Evolutionary conservation across 2,113 vertebrate genomes (phyloP).

Genomic region (Heliornis fulica): DNA sequence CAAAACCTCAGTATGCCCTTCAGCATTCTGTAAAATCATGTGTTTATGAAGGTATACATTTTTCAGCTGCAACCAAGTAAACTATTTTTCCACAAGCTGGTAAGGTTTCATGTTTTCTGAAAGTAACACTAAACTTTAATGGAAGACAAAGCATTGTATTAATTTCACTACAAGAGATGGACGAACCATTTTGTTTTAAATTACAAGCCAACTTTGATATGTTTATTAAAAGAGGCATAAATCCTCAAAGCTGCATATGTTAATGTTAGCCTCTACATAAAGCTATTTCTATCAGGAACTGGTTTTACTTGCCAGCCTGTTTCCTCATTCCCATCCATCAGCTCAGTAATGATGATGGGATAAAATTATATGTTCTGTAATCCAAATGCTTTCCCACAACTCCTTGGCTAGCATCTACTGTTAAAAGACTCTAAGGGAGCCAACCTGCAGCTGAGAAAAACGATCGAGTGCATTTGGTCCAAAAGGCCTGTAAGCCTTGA

Average conservation of each 20-base stretch:
- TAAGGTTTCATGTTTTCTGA: neutral
- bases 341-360: neutral
- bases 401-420: neutral
- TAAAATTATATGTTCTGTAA: neutral
- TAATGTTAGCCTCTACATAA: neutral
- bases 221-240: neutral
- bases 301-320: neutral
- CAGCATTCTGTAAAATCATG: neutral
- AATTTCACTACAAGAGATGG: neutral
- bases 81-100: neutral
- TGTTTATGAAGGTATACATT: neutral
- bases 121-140: neutral
- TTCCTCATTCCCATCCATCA: neutral
- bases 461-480: neutral
- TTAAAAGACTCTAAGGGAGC: neutral
- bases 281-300: neutral
- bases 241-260: neutral
- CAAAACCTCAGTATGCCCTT: neutral
- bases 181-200: neutral
- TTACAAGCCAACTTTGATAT: neutral
- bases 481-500: neutral
- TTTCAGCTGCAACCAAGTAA: neutral
- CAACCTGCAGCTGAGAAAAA: neutral
- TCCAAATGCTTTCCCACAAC: constrained; percentile 1
- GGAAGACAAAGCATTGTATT: neutral